phyloP scores from a whole-genome alignment of 2,797 vertebrate species.

The Natrix natrix region DNA sequence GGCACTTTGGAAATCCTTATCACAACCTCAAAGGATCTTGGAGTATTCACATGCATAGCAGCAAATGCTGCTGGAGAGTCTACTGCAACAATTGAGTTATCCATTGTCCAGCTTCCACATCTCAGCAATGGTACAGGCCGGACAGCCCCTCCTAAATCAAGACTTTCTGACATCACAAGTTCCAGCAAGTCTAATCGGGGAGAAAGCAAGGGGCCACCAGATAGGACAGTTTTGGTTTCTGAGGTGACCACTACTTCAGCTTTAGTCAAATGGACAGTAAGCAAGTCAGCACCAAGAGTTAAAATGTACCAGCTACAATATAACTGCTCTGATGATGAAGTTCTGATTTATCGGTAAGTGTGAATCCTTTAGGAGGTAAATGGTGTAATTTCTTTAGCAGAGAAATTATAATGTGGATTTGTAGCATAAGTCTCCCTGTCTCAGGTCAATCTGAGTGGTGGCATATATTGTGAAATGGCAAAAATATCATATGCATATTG shows the following conservation, averaged over 20 bases:
- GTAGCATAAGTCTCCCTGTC: conserved; percentile 1
- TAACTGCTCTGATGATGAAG: conserved; percentile 97
- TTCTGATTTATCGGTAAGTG: conserved; percentile 96
- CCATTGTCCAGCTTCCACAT: conserved; percentile 96
- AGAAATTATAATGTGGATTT: not conserved
- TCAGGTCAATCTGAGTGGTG: not conserved
- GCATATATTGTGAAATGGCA: conserved; percentile 39
- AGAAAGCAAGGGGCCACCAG: conserved; percentile 83
- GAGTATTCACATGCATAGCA: conserved; percentile 95
- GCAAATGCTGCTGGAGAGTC: conserved; percentile 96
- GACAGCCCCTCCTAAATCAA: conserved; percentile 85
- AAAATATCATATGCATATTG: conserved; percentile 15
- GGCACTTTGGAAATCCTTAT: conserved; percentile 93
- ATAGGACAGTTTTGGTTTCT: conserved; percentile 87
- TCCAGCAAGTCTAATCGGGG: conserved; percentile 90
- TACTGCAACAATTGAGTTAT: conserved; percentile 90
- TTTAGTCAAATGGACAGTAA: conserved; percentile 92
- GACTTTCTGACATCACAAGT: conserved; percentile 96
- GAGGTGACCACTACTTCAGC: conserved; percentile 94
- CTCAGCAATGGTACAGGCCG: conserved; percentile 88
- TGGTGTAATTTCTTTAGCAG: not conserved
- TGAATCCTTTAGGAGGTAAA: conserved; percentile 13
- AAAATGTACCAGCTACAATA: conserved; percentile 99
- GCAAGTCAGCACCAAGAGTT: conserved; percentile 90
- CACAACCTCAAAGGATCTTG: conserved; percentile 94